A percentile compares a stretch with the other conserved stretches of the same genome.
Evolutionary conservation across 92 coral and sea anemone genomes (phyloP).

Genomic region (Hydrozoanthus gracilis): DNA sequence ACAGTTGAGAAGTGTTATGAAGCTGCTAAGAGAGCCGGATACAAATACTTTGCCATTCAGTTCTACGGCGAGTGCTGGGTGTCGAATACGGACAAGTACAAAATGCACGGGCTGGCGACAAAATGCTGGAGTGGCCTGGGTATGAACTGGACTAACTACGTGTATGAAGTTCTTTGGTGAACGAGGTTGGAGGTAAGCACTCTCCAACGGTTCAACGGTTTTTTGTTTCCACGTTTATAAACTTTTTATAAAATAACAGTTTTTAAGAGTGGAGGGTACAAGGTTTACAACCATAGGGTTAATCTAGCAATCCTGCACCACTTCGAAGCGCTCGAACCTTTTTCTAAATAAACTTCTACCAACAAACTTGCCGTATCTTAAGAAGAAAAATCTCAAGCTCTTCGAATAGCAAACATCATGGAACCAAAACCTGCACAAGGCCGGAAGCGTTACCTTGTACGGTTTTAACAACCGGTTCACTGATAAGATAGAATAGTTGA

Average conservation of each 20-base stretch:
- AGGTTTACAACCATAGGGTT: too few species aligned
- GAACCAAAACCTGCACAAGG: too few species aligned
- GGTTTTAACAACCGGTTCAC: too few species aligned
- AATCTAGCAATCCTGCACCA: too few species aligned
- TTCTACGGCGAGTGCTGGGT: constrained; percentile 65
- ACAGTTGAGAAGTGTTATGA: constrained; percentile 41
- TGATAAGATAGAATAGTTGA: too few species aligned
- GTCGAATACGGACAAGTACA: not conserved
- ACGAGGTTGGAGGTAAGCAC: not conserved
- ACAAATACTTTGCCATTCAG: constrained; percentile 54
- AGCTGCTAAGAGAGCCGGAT: constrained; percentile 18
- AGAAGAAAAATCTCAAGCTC: too few species aligned
- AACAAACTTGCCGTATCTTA: too few species aligned
- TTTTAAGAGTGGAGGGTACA: too few species aligned
- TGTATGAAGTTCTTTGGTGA: constrained; percentile 40
- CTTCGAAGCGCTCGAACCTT: too few species aligned
- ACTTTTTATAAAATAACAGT: not conserved
- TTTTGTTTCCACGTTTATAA: not conserved
- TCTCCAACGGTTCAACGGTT: not conserved
- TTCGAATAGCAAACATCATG: too few species aligned
- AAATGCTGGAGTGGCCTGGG: constrained; percentile 42
- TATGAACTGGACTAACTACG: constrained; percentile 37
- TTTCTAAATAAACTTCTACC: too few species aligned
- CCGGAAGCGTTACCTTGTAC: too few species aligned
- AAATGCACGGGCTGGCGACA: constrained; percentile 12